Percentiles rank a stretch among this genome's conserved stretches.
Evolutionary conservation across 2,888 invertebrate genomes (phyloP).

Genomic region (Cephus nigrinus): DNA sequence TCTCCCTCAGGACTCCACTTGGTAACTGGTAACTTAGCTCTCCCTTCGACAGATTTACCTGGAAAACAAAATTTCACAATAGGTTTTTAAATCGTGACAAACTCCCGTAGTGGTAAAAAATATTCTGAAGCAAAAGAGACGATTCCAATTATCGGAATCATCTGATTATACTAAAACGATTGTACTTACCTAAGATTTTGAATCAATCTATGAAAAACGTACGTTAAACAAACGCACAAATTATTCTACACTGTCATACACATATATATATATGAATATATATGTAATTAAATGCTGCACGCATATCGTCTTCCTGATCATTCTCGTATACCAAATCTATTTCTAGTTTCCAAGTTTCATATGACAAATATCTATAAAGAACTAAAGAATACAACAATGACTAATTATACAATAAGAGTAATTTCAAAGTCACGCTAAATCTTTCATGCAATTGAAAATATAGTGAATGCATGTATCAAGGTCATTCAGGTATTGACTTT

Average conservation of each 20-base stretch:
- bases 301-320: neutral
- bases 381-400: neutral
- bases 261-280: no score
- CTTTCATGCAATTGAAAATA: neutral
- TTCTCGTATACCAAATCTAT: neutral
- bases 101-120: neutral
- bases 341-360: neutral
- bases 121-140: neutral
- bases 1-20: slow-evolving; percentile 55
- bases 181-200: slow-evolving; percentile 36
- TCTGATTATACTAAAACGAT: slow-evolving; percentile 15
- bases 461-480: neutral
- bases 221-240: neutral
- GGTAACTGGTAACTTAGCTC: slow-evolving; percentile 32
- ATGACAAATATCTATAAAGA: neutral
- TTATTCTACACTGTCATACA: neutral
- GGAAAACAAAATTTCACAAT: slow-evolving; percentile 34
- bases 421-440: neutral
- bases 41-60: slow-evolving; percentile 44
- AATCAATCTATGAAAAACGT: neutral
- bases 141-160: neutral
- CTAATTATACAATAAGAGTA: neutral
- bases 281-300: neutral
- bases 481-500: neutral
- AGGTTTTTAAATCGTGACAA: neutral